Base-by-base conservation (phyloP, 2,797 vertebrate genomes). In the Lithobates sylvaticus region DNA sequence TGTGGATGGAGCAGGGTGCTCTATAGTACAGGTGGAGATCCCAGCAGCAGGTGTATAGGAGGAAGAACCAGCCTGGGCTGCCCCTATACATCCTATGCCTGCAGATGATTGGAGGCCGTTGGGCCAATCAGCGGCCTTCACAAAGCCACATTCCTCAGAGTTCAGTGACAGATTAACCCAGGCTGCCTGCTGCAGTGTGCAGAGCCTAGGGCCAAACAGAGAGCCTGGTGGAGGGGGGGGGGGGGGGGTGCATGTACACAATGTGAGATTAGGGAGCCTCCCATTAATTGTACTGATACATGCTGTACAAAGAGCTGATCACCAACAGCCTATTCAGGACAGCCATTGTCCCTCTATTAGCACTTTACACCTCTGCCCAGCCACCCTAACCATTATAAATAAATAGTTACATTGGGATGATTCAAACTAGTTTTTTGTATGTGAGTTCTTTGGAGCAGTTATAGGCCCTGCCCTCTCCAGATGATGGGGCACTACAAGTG, bases 111-210 rank as follows among this genome's bases (percentile, higher is more conserved):
- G 89, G 89, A 36, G 75, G 3, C 47, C 64, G 89, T 84, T 88
- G 75, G 85, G 90, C 86, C 90, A 91, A 94, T 90, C 84, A 7
- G 82, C 8, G 18, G 16, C 27, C 83, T 81, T 67, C 8, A 64
- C 74, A 88, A 64, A 79, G 26, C 83, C 65, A 87, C 88, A 90
- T 92, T 93, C 90, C 93, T 89, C 29, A 76, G 10, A 64, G 54
- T 18, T 68, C 50, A 0, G 85, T 91, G 75, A 92, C 93, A 93
- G 82, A 92, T 93, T 91, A 91, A 92, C 90, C 77, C 42, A 3
- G 0, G 54, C 87, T 64, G 76, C 29, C 32, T 74, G 61, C 76
- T 77, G 5, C 1, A 70, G 73, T 77, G 85, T 83, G 54, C 74
- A 65, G 75, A 83, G 81, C 89, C 77, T 61, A 21, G 80, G 73